phyloP scores from a whole-genome alignment of 1,140 invertebrate genomes.

The Neotoxoptera formosana region DNA sequence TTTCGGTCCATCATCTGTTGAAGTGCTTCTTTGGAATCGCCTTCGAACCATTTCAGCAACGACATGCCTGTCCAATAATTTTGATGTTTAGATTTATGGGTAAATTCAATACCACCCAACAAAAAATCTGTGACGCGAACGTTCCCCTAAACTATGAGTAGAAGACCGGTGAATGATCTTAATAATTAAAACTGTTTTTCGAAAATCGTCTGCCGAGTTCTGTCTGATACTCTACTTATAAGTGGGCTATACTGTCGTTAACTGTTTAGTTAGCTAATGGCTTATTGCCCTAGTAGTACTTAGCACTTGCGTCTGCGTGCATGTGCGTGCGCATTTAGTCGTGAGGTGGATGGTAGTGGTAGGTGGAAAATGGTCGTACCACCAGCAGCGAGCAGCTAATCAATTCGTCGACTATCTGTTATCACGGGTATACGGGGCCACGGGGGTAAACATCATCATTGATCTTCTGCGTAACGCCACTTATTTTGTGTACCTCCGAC shows the following conservation, averaged over 20 bases:
- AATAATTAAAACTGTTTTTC: background rate
- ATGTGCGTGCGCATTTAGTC: too few species aligned
- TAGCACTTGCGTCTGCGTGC: too few species aligned
- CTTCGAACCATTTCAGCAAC: background rate
- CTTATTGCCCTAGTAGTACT: too few species aligned
- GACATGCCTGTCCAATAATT: background rate
- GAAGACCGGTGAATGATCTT: background rate
- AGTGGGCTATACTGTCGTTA: too few species aligned
- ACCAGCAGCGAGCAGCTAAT: background rate
- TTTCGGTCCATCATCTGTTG: background rate
- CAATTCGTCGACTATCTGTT: background rate
- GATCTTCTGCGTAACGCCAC: background rate
- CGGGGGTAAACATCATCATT: background rate
- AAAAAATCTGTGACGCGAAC: background rate
- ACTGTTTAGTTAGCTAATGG: too few species aligned
- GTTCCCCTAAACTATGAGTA: background rate
- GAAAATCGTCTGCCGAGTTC: too few species aligned
- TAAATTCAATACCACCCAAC: background rate
- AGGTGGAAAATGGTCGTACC: background rate
- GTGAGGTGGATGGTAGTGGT: background rate
- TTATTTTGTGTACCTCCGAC: background rate
- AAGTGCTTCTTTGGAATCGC: slow-evolving; percentile 16
- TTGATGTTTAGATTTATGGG: background rate
- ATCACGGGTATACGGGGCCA: background rate
- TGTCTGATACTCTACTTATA: too few species aligned